Conservation (phyloP, 2,797 vertebrate genomes). For the Dromococcyx pavoninus region DNA sequence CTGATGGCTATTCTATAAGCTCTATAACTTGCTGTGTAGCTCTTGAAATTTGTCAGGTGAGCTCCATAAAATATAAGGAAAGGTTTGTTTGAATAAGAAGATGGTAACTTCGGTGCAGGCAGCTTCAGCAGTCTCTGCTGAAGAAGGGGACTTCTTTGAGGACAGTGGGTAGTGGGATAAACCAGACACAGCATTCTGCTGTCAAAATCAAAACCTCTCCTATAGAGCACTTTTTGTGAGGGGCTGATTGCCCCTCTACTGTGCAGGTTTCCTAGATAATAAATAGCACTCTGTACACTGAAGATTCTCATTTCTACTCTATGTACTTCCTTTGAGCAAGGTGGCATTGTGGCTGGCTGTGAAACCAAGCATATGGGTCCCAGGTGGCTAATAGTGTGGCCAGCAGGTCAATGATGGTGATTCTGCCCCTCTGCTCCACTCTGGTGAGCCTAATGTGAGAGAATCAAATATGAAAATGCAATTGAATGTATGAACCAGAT, state of each 20-base stretch:
- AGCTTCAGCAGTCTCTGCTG: too few species aligned
- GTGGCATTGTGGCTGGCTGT: accelerated
- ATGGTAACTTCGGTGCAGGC: accelerated
- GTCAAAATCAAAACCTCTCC: accelerated
- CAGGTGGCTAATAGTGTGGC: too few species aligned
- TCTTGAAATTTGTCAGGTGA: accelerated
- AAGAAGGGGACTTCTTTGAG: neutral
- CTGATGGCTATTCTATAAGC: too few species aligned
- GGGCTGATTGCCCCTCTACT: accelerated
- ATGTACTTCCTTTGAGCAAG: accelerated
- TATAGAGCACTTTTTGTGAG: accelerated
- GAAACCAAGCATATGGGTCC: too few species aligned
- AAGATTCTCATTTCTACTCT: accelerated
- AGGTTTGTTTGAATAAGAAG: accelerated
- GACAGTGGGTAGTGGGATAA: accelerated
- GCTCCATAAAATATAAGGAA: accelerated
- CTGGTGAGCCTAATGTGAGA: too few species aligned
- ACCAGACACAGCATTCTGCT: accelerated
- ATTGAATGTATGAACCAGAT: too few species aligned
- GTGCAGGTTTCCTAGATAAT: accelerated
- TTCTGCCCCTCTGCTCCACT: too few species aligned
- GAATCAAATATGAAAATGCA: too few species aligned
- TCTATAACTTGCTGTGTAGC: accelerated
- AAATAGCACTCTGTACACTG: accelerated
- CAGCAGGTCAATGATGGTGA: too few species aligned